Conservation (phyloP, 2,113 vertebrate species). For the Proterorhinus semilunaris region DNA sequence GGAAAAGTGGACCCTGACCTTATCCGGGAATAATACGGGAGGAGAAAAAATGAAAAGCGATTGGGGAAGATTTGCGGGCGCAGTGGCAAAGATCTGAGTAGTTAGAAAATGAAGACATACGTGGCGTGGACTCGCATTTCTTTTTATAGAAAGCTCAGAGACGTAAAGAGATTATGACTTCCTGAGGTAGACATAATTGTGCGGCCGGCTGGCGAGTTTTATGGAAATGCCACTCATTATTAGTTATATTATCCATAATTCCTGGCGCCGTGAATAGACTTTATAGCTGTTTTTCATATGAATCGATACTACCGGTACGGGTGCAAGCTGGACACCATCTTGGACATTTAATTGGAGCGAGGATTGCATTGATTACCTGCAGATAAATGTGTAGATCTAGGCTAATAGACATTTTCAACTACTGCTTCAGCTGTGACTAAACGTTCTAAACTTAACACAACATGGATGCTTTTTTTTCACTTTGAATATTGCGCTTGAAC, state of each 20-base stretch:
- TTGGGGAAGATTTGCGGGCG: background rate
- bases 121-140: background rate
- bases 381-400: background rate
- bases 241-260: slow-evolving; percentile 7
- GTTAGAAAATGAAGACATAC: background rate
- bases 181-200: slow-evolving; percentile 5
- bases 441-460: background rate
- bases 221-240: background rate
- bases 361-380: background rate
- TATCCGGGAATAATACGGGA: background rate
- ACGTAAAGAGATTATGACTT: slow-evolving; percentile 4
- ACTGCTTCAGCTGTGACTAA: background rate
- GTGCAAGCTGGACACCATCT: background rate
- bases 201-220: background rate
- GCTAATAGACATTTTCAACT: no score
- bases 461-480: background rate
- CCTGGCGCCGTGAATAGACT: background rate
- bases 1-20: background rate
- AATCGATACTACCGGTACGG: background rate
- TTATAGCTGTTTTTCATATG: background rate
- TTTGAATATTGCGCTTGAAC: no score
- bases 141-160: background rate
- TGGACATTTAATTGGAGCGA: background rate
- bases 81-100: background rate
- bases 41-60: background rate